A percentile compares a stretch with the other conserved stretches of the same genome.
phyloP scores from a whole-genome alignment of 2,797 vertebrate genomes.

The Muscicapa striata region DNA sequence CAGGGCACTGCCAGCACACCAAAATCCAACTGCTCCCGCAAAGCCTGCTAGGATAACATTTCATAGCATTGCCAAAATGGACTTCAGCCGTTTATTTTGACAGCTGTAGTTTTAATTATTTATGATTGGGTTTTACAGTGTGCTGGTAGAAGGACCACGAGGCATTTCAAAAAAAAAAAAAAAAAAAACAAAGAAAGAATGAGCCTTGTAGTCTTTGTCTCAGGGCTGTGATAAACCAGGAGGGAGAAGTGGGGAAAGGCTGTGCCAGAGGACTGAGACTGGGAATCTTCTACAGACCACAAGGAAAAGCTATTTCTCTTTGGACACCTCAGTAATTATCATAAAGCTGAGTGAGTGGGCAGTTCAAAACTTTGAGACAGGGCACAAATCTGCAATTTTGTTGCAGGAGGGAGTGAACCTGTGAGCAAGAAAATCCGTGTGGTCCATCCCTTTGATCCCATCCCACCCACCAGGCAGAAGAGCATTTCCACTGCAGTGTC shows the following conservation, averaged over 20 bases:
- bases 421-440: neutral
- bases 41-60: neutral
- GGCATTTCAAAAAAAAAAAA: neutral
- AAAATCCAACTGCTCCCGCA: neutral
- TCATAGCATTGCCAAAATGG: neutral
- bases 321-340: neutral
- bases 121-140: neutral
- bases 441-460: neutral
- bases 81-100: conserved; percentile 37
- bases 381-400: neutral
- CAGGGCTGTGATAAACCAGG: neutral
- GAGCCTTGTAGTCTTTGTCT: neutral
- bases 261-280: neutral
- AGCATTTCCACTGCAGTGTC: neutral
- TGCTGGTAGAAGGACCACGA: neutral
- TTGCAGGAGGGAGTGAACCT: neutral
- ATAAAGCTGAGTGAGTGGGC: neutral
- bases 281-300: neutral
- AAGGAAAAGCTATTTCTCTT: neutral
- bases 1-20: neutral
- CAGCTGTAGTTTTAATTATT: conserved; percentile 62
- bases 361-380: neutral
- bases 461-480: neutral
- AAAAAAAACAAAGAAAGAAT: neutral
- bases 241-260: neutral